Base-by-base conservation (phyloP, 2,113 vertebrate genomes). In the Notothenia coriiceps region DNA sequence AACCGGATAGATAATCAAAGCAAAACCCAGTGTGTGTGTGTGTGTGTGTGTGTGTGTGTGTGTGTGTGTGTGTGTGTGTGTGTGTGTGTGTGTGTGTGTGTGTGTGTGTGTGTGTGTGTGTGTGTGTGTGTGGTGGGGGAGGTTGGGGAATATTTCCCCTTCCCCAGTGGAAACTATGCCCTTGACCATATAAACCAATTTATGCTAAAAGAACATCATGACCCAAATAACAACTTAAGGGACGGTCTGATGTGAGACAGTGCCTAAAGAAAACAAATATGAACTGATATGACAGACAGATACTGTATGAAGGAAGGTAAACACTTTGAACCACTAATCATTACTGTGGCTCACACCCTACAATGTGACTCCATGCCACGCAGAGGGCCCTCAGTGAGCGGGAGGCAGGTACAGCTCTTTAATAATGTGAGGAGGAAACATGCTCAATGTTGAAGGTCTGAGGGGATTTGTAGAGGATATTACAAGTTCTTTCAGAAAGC, bases 391-490 rank as follows among this genome's bases (percentile, higher is more conserved):
- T 51, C 44, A 10, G 59, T 18, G 65, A 84, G 25, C 67, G 80
- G 73, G 59, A 81, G 52, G 70, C 56, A 86, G 65, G 68, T 64
- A 69, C 56, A 67, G 71, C 49, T 62, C 46, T 85, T 81, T 78
- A 79, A 88, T 79, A 86, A 84, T 25, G 13, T 5, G 15, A 70
- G 59, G 17, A 55, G 70, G 33, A 84, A 82, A 52, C 65, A 50
- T 50, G 70, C 25, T 82, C 63, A 83, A 80, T 86, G 84, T 83
- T 76, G 59, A 66, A 46, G 54, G 69, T 86, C 80, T 85, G 72
- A 13, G 57, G 76, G 87, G 90, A 92, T 93, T 93, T 92, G 57
- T 50, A 50, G 70, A 79, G 18, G 82, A 82, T 86, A 90, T 85
- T 81, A 87, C 65, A 70, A 46, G 64, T 74, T 77, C 63, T 44